Conservation (phyloP, 1,140 invertebrate genomes). For the Aphis gossypii region DNA sequence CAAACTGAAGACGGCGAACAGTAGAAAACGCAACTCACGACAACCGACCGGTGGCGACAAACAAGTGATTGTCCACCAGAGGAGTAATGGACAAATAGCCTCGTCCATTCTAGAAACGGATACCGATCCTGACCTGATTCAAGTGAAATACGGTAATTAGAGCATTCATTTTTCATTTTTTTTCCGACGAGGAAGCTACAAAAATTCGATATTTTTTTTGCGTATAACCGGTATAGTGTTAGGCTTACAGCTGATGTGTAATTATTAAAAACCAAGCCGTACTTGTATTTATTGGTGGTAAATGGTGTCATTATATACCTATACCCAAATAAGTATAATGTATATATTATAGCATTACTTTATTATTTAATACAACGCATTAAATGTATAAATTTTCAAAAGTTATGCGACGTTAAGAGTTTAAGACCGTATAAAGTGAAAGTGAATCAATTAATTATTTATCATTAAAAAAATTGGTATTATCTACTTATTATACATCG, state of each 20-base stretch:
- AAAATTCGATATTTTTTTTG: too few relatives aligned
- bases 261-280: background rate
- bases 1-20: background rate
- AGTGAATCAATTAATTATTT: background rate
- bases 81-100: slow-evolving; percentile 67
- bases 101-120: slow-evolving; percentile 64
- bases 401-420: background rate
- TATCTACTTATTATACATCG: background rate
- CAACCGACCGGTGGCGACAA: slow-evolving; percentile 65
- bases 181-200: background rate
- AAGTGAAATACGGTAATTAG: slow-evolving; percentile 33
- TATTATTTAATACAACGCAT: background rate
- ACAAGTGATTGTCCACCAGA: slow-evolving; percentile 64
- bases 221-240: too few relatives aligned
- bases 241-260: too few relatives aligned
- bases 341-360: background rate
- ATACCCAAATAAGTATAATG: background rate
- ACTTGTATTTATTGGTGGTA: background rate
- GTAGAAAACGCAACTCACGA: slow-evolving; percentile 61
- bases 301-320: background rate
- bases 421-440: too few relatives aligned
- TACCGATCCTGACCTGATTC: slow-evolving; percentile 58
- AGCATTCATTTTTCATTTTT: background rate
- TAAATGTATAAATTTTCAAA: background rate
- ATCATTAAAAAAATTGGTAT: background rate